A percentile compares a stretch with the other conserved stretches of the same genome.
Evolutionary conservation across 2,113 vertebrate genomes (phyloP).

Genomic region (Hyaena hyaena): DNA sequence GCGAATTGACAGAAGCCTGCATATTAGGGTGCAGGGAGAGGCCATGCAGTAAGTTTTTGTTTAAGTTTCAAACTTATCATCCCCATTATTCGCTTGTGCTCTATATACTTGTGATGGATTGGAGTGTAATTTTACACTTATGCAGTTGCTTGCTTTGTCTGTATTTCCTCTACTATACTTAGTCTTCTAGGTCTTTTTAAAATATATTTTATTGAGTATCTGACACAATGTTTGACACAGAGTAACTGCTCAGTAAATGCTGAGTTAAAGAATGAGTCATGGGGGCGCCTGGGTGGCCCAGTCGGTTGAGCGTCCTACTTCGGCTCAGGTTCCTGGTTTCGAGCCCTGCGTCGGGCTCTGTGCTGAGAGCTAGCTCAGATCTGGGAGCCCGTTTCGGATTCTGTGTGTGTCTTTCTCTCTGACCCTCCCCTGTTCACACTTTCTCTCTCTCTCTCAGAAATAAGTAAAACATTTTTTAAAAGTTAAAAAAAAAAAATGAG

Average conservation of each 20-base stretch:
- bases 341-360: too few relatives aligned
- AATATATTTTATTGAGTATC: background rate
- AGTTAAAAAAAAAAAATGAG: background rate
- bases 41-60: background rate
- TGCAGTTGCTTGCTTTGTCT: background rate
- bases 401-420: too few relatives aligned
- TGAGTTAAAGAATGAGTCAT: background rate
- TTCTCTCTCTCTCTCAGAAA: too few relatives aligned
- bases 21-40: background rate
- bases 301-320: too few relatives aligned
- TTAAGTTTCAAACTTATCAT: background rate
- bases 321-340: too few relatives aligned
- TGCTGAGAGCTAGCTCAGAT: too few relatives aligned
- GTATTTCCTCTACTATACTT: background rate
- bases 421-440: too few relatives aligned
- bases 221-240: background rate
- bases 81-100: background rate
- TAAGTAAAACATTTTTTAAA: too few relatives aligned
- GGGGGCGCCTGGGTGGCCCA: too few relatives aligned
- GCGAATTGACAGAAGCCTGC: background rate
- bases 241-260: background rate
- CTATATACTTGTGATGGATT: background rate
- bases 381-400: too few relatives aligned
- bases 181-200: background rate
- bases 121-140: background rate